phyloP scores from a whole-genome alignment of 2,797 vertebrate species.

The Hirundo rustica region DNA sequence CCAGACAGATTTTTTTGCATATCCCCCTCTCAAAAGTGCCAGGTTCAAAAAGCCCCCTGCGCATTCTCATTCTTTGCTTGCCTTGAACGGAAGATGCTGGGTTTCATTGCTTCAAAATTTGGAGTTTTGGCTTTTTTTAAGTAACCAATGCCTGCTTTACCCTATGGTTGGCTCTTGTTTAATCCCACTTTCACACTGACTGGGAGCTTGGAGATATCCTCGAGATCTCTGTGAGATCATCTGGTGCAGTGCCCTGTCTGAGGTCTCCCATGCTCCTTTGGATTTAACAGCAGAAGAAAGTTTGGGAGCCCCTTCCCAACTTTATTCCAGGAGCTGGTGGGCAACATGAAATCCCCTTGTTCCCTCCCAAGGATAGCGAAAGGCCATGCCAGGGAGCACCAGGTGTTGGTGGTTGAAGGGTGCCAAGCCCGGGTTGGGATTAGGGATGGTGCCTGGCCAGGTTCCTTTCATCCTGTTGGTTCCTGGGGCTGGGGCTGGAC shows the following conservation, averaged over 20 bases:
- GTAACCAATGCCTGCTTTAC: not conserved
- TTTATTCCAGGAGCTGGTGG: not conserved
- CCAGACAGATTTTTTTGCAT: not conserved
- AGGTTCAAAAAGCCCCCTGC: not conserved
- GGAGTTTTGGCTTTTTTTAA: not conserved
- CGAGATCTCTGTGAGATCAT: fast-evolving
- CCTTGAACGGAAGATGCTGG: not conserved
- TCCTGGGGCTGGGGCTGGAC: not conserved
- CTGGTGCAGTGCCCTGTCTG: not conserved
- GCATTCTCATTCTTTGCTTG: not conserved
- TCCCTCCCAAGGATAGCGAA: not conserved
- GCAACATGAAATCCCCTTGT: fast-evolving
- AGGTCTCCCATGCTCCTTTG: not conserved
- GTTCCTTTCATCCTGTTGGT: not conserved
- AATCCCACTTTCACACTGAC: not conserved
- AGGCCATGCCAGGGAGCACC: fast-evolving
- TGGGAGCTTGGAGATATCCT: fast-evolving
- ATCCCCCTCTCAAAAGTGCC: not conserved
- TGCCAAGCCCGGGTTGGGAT: not conserved
- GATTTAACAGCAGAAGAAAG: not conserved
- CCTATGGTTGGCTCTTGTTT: not conserved
- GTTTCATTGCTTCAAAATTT: not conserved
- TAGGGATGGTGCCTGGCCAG: not conserved
- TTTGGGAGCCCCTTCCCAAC: not conserved
- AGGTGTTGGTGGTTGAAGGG: fast-evolving